phyloP scores from a whole-genome alignment of 2,797 vertebrate genomes.

The Pteropus rufus region DNA sequence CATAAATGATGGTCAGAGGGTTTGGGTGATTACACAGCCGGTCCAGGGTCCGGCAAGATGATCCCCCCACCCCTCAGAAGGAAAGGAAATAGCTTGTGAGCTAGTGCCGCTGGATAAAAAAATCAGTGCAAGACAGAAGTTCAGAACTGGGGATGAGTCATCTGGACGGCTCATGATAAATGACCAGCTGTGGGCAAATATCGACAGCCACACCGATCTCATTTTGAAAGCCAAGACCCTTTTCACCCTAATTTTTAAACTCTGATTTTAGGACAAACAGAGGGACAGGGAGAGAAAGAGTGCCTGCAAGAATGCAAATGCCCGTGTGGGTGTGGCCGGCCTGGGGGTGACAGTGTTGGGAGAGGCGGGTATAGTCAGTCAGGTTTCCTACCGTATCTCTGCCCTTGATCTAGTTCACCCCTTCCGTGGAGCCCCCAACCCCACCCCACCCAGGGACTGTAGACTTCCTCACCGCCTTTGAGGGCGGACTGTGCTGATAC shows the following conservation, averaged over 20 bases:
- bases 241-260: neutral
- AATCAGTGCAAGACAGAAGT: conserved; percentile 25
- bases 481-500: rapidly evolving
- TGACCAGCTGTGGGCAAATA: conserved; percentile 48
- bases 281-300: neutral
- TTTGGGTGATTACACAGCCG: neutral
- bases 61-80: neutral
- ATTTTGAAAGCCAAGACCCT: conserved; percentile 32
- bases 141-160: conserved; percentile 41
- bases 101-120: neutral
- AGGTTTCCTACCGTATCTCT: neutral
- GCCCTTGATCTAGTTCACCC: neutral
- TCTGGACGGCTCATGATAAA: conserved; percentile 34
- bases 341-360: neutral
- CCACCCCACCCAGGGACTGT: neutral
- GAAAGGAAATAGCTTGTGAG: neutral
- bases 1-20: neutral
- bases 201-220: conserved; percentile 21
- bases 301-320: neutral
- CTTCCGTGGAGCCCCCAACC: neutral
- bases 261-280: neutral
- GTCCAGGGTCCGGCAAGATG: neutral
- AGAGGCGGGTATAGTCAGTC: too few relatives aligned
- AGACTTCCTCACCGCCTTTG: rapidly evolving
- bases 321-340: neutral